Conservation (phyloP, 2,797 vertebrate species). For the Carduelis carduelis region DNA sequence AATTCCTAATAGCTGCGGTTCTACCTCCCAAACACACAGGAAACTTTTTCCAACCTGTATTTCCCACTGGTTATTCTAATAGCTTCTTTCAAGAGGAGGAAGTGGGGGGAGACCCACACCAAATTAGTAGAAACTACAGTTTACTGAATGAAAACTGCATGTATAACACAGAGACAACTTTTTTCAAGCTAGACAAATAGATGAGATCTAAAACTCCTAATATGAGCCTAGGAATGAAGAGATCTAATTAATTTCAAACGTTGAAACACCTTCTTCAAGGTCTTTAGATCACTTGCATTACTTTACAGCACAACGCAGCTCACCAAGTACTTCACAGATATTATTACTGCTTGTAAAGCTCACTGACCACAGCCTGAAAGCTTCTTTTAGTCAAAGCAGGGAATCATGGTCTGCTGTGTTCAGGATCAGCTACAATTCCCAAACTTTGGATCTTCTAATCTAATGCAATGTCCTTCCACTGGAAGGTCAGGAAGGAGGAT, state of each 20-base stretch:
- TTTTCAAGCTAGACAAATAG: not conserved
- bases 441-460: not conserved
- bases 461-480: not conserved
- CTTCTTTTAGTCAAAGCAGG: not conserved
- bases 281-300: not conserved
- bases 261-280: not conserved
- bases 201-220: not conserved
- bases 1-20: not conserved
- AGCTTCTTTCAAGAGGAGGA: not conserved
- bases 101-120: accelerated
- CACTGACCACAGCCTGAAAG: not conserved
- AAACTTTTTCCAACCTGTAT: not conserved
- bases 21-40: not conserved
- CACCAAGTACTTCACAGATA: not conserved
- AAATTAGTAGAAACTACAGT: not conserved
- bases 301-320: not conserved
- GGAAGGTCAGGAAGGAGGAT: not conserved
- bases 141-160: not conserved
- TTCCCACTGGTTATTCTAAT: not conserved
- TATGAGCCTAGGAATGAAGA: not conserved
- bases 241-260: not conserved
- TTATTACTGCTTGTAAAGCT: not conserved
- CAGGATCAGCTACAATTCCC: not conserved
- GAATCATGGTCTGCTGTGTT: not conserved
- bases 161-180: not conserved